Percentiles rank a stretch among this genome's conserved stretches.
Conservation (phyloP, 2,888 invertebrate species). For the Cheilosia soror region DNA sequence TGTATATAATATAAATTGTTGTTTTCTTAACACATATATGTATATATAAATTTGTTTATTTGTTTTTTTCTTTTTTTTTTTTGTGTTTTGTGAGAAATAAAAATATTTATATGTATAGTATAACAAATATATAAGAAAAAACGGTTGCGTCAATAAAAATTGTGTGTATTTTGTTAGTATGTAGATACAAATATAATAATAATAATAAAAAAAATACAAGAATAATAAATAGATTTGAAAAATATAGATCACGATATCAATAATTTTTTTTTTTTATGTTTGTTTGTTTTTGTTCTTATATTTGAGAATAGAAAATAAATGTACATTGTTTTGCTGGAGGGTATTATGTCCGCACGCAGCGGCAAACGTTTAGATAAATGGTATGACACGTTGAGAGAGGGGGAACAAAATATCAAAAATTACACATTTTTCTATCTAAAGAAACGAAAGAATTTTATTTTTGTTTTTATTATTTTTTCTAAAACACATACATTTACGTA, state of each 20-base stretch:
- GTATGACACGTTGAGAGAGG: slow-evolving; percentile 61
- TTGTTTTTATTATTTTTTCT: slow-evolving; percentile 33
- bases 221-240: slow-evolving; percentile 72
- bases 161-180: slow-evolving; percentile 68
- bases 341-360: slow-evolving; percentile 59
- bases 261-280: slow-evolving; percentile 32
- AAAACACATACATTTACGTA: slow-evolving; percentile 64
- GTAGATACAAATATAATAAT: slow-evolving; percentile 52
- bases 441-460: slow-evolving; percentile 43
- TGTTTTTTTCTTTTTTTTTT: slow-evolving; percentile 35
- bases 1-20: slow-evolving; percentile 63
- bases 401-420: slow-evolving; percentile 18
- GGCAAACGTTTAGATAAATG: slow-evolving; percentile 72
- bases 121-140: slow-evolving; percentile 60
- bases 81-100: slow-evolving; percentile 49
- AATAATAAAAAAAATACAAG: slow-evolving; percentile 42
- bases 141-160: slow-evolving; percentile 60
- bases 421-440: slow-evolving; percentile 69
- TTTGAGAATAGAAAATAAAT: slow-evolving; percentile 54
- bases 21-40: slow-evolving; percentile 33
- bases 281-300: slow-evolving; percentile 33
- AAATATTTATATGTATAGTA: slow-evolving; percentile 32
- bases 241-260: slow-evolving; percentile 72
- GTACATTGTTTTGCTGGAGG: slow-evolving; percentile 64
- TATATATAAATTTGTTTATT: slow-evolving; percentile 41